Evolutionary conservation across 2,113 vertebrate genomes (phyloP).

Genomic region (Callaeas wilsoni): DNA sequence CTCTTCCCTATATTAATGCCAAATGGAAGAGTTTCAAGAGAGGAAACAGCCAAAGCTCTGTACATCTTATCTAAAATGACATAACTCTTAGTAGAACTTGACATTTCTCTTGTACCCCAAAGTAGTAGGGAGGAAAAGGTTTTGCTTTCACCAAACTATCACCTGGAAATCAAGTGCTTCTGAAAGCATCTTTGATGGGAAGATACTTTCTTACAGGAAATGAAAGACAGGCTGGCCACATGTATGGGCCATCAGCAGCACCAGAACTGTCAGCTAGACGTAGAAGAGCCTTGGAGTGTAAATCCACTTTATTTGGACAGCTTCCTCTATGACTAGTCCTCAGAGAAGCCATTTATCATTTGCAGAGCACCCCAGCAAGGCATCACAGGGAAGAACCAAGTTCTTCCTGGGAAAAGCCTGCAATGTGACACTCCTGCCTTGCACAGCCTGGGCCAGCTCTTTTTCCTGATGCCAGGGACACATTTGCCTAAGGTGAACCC

Average conservation of each 20-base stretch:
- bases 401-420: neutral
- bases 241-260: neutral
- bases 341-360: neutral
- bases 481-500: neutral
- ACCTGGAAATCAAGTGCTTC: neutral
- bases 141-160: constrained; percentile 2
- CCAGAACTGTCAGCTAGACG: neutral
- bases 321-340: neutral
- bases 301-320: neutral
- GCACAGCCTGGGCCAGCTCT: neutral
- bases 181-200: neutral
- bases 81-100: neutral
- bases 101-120: neutral
- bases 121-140: neutral
- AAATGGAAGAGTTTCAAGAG: neutral
- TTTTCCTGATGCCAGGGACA: neutral
- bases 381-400: neutral
- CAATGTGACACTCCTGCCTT: neutral
- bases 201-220: neutral
- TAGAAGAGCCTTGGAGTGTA: neutral
- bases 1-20: neutral
- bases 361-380: neutral
- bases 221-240: neutral
- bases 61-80: neutral
- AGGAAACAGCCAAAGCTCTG: neutral